Evolutionary conservation across 2,113 vertebrate genomes (phyloP).

Genomic region (Poeciliopsis retropinna): DNA sequence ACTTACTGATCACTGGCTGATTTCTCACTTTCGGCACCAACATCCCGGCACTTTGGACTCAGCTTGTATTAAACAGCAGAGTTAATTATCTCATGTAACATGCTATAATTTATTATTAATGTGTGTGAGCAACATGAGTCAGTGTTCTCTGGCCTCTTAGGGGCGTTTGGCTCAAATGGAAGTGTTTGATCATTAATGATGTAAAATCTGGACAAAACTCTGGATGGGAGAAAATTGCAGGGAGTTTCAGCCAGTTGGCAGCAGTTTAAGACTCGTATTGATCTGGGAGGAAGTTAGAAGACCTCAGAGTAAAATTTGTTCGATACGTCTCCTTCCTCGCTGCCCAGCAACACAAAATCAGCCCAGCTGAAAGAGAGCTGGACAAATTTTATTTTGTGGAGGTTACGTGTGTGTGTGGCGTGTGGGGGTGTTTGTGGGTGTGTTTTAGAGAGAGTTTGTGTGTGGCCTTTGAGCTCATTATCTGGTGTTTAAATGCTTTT

Average conservation of each 20-base stretch:
- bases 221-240: slow-evolving; percentile 51
- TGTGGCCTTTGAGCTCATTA: too few relatives aligned
- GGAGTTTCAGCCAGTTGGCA: slow-evolving; percentile 66
- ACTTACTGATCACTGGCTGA: slow-evolving; percentile 47
- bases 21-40: slow-evolving; percentile 37
- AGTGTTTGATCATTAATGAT: slow-evolving; percentile 63
- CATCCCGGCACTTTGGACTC: slow-evolving; percentile 44
- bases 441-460: too few relatives aligned
- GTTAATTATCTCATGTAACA: slow-evolving; percentile 69
- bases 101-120: slow-evolving; percentile 75
- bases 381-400: slow-evolving; percentile 36
- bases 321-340: slow-evolving; percentile 41
- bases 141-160: slow-evolving; percentile 51
- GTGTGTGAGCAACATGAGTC: slow-evolving; percentile 61
- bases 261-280: slow-evolving; percentile 69
- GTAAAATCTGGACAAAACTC: slow-evolving; percentile 45
- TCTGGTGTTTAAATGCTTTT: too few relatives aligned
- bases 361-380: slow-evolving; percentile 30
- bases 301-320: slow-evolving; percentile 56
- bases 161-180: slow-evolving; percentile 53
- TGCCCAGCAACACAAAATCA: slow-evolving; percentile 30
- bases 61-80: slow-evolving; percentile 52
- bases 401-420: neutral
- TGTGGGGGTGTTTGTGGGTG: too few relatives aligned
- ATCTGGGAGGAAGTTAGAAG: slow-evolving; percentile 68